A percentile compares a stretch with the other conserved stretches of the same genome.
phyloP scores from a whole-genome alignment of 2,888 invertebrate species.

The Frankliniella intonsa region DNA sequence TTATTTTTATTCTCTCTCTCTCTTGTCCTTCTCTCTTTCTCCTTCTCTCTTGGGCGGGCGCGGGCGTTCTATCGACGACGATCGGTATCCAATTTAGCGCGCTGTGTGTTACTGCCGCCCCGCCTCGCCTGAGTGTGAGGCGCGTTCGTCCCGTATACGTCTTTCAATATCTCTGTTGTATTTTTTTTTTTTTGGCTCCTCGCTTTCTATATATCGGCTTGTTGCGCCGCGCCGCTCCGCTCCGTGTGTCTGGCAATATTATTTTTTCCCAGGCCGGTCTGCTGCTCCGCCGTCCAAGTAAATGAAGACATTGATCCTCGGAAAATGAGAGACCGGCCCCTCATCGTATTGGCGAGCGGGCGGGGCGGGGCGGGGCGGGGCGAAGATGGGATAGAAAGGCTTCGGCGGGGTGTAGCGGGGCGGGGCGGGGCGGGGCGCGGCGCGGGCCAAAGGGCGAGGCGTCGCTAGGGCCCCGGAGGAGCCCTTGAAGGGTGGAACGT shows the following conservation, averaged over 20 bases:
- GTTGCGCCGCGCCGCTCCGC: neutral
- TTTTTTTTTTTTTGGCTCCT: too few relatives aligned
- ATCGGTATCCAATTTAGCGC: neutral
- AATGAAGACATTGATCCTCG: constrained; percentile 15
- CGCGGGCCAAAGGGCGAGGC: neutral
- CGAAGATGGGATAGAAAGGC: too few relatives aligned
- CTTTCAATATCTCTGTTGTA: neutral
- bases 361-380: neutral
- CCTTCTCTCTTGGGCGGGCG: neutral
- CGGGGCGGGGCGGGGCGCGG: neutral
- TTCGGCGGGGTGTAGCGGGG: neutral
- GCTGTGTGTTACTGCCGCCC: neutral
- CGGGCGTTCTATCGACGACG: neutral
- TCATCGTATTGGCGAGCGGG: neutral
- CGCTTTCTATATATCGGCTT: neutral
- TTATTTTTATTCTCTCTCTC: neutral
- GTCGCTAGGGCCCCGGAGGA: neutral
- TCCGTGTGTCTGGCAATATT: neutral
- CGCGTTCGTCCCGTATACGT: neutral
- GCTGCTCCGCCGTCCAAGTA: neutral
- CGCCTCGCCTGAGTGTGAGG: neutral
- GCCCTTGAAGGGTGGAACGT: neutral
- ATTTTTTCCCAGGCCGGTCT: neutral
- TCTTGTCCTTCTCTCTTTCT: neutral
- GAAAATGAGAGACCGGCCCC: constrained; percentile 1